phyloP scores from a whole-genome alignment of 1,140 invertebrate species.

The Drosophila sulfurigaster region DNA sequence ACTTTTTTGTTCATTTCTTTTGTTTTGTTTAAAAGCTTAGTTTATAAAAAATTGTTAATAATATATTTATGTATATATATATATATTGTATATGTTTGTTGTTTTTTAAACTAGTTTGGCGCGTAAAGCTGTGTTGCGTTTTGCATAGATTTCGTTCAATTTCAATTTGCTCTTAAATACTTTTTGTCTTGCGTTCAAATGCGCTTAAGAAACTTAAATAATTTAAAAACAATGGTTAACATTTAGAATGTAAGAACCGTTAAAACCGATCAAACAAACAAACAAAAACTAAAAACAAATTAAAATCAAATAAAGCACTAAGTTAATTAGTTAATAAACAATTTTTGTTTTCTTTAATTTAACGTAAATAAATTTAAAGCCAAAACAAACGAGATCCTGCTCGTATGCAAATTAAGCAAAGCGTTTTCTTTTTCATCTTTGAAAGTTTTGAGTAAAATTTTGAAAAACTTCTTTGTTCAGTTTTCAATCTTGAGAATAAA shows the following conservation, averaged over 20 bases:
- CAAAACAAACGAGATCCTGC: constrained; percentile 84
- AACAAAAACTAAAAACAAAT: constrained; percentile 39
- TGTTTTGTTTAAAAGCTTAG: constrained; percentile 46
- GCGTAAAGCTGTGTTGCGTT: constrained; percentile 81
- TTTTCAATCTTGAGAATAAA: constrained; percentile 66
- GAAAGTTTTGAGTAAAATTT: constrained; percentile 61
- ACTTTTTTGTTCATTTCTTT: constrained; percentile 12
- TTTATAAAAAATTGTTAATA: constrained; percentile 43
- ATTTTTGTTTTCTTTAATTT: constrained; percentile 57
- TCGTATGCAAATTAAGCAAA: constrained; percentile 74
- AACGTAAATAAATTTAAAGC: constrained; percentile 71
- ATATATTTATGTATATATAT: constrained; percentile 33
- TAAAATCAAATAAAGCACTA: constrained; percentile 45
- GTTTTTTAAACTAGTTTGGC: constrained; percentile 82
- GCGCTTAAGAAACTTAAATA: constrained; percentile 75
- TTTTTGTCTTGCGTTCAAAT: constrained; percentile 75
- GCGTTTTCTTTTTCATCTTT: constrained; percentile 46
- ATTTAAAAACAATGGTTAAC: constrained; percentile 76
- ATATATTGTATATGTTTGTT: constrained; percentile 49
- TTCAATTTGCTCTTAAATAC: constrained; percentile 75
- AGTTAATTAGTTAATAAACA: constrained; percentile 72
- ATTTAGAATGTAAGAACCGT: constrained; percentile 70
- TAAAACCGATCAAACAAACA: constrained; percentile 48
- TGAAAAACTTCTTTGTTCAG: constrained; percentile 44
- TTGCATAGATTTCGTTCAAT: constrained; percentile 65